Evolutionary conservation across 2,888 invertebrate genomes (phyloP), one percentile per base, ranked within the genome.

Genomic region (Microctonus hyperodae): DNA sequence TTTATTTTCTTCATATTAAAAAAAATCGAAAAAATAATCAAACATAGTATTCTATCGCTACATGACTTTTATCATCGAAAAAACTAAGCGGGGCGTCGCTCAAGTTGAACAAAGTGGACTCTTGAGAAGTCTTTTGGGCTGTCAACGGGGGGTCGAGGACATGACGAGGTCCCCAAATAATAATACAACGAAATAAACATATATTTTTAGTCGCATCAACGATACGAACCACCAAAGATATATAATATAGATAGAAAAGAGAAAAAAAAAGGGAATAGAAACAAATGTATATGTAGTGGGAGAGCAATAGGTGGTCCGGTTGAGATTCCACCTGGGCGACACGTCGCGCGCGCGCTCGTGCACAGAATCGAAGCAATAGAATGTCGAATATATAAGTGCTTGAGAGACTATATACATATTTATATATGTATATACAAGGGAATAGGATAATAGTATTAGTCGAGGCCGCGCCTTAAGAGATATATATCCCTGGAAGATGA

Each of bases 401-500:
- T 35, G 20, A 61, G 48, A 48, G n/a, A 44, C 25, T 16, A 56
- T 37, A 31, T 20, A 28, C 16, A n/a, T 20, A 16, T 37, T 11
- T 11, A 25, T 60, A 22, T 37, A 28, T 59, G 16, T 65, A 22
- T 35, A 22, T 25, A 50, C 28, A 16, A 33, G 5, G 37, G 5
- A 61, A 61, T 61, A 16, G 51, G 51, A 33, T 67, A 23, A 55
- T 56, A 31, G 65, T 51, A 50, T 60, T 44, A 48, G 68, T 69
- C 69, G 69, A 70, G 62, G 69, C 65, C 69, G 51, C 66, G 37
- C 65, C 58, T 66, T 53, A 50, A 67, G 51, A 64, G 56, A 65
- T 55, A 61, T 55, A 61, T 69, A 59, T 69, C 66, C 60, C 62
- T 44, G 44, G 62, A 61, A 68, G 71, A 77, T 78, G 78, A 79